A percentile compares a stretch with the other conserved stretches of the same genome.
phyloP scores from a whole-genome alignment of 2,797 vertebrate species.

The Eptatretus atami region DNA sequence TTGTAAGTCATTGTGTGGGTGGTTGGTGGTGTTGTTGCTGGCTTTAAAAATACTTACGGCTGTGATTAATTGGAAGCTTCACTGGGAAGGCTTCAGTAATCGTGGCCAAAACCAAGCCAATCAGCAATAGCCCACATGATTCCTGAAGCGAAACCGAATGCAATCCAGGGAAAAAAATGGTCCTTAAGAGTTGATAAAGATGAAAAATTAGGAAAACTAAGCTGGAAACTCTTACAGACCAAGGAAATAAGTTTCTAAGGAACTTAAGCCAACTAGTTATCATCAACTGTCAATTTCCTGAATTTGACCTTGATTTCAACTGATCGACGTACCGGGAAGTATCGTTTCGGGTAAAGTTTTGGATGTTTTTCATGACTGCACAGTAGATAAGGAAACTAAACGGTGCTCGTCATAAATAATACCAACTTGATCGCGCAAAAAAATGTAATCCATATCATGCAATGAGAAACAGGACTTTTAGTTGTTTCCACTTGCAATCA shows the following conservation, averaged over 20 bases:
- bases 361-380: conserved; percentile 31
- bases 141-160: conserved; percentile 25
- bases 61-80: conserved; percentile 39
- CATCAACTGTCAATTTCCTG: too few relatives aligned
- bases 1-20: too few relatives aligned
- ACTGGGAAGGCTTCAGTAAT: conserved; percentile 34
- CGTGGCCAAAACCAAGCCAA: conserved; percentile 42
- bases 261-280: not conserved
- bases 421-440: conserved; percentile 37
- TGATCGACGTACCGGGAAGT: conserved; percentile 28
- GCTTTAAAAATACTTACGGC: conserved; percentile 24
- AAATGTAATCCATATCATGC: conserved; percentile 51
- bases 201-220: not conserved
- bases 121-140: conserved; percentile 35
- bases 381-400: conserved; percentile 53
- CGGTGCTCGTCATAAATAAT: conserved; percentile 39
- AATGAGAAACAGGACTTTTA: conserved; percentile 11
- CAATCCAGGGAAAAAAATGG: conserved; percentile 9
- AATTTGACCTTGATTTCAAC: too few relatives aligned
- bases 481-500: too few relatives aligned
- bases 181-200: rapidly evolving
- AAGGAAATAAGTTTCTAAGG: not conserved
- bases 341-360: conserved; percentile 30
- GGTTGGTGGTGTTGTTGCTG: too few relatives aligned
- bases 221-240: not conserved